These are phyloP conservation scores for Orius insidiosus DNA, from an alignment of 1,140 invertebrate genomes.

Conservation along the genomic window DNA sequence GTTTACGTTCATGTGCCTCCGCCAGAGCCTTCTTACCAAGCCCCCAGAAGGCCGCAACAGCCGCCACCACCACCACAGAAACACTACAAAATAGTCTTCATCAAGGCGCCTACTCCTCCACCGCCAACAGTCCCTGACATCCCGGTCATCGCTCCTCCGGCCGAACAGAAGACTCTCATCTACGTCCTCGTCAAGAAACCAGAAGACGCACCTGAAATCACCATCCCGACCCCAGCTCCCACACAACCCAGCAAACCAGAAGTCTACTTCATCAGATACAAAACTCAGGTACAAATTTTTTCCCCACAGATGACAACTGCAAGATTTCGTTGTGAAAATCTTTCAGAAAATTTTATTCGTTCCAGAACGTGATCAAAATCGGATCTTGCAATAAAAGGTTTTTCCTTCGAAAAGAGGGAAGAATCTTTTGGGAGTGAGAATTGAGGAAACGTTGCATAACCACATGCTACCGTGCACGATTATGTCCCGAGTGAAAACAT, in stretches of 20 bases:
- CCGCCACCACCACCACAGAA: conserved; percentile 53
- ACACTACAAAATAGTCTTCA: conserved; percentile 80
- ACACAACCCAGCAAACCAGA: conserved; percentile 70
- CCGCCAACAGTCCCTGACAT: conserved; percentile 56
- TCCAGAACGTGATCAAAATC: no score
- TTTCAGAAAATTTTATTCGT: not conserved
- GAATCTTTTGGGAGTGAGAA: no score
- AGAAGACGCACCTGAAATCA: conserved; percentile 58
- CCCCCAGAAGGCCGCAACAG: conserved; percentile 26
- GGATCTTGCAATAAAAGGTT: no score
- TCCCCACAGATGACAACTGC: not conserved
- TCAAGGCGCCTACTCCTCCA: conserved; percentile 65
- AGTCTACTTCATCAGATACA: conserved; percentile 76
- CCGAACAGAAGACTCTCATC: conserved; percentile 73
- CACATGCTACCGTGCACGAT: no score
- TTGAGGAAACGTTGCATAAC: no score
- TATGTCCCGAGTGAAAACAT: no score
- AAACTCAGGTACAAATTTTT: conserved; percentile 44
- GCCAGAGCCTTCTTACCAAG: conserved; percentile 55
- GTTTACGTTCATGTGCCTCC: conserved; percentile 74
- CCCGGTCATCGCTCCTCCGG: conserved; percentile 50
- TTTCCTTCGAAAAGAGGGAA: no score
- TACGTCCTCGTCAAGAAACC: conserved; percentile 81
- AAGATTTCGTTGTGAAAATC: not conserved
- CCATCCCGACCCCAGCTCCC: conserved; percentile 55